These are phyloP conservation scores for Lepidocolaptes lacrymiger DNA, from an alignment of 2,797 vertebrate species.

Conservation along the genomic window DNA sequence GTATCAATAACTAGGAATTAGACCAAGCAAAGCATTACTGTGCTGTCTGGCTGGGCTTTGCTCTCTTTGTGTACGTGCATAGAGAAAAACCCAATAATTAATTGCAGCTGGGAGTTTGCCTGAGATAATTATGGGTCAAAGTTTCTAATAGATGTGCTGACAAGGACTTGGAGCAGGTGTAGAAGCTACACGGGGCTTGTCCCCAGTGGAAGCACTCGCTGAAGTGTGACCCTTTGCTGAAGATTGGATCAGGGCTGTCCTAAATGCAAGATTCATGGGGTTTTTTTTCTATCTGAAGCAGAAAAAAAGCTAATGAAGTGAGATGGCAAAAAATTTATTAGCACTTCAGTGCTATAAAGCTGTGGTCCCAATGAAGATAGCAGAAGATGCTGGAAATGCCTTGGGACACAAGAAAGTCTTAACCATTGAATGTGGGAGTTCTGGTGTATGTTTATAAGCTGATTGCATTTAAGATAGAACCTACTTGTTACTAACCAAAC, in stretches of 20 bases:
- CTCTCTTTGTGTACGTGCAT: fast-evolving
- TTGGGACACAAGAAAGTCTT: neutral
- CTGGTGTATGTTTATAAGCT: fast-evolving
- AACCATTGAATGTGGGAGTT: neutral
- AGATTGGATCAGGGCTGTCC: neutral
- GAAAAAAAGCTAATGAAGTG: neutral
- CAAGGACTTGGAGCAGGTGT: neutral
- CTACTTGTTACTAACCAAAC: neutral
- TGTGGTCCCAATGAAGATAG: neutral
- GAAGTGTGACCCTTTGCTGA: neutral
- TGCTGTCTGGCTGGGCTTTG: fast-evolving
- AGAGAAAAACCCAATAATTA: neutral
- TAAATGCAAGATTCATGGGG: neutral
- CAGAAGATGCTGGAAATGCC: neutral
- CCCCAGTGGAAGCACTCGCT: neutral
- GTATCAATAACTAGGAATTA: neutral
- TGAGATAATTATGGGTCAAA: neutral
- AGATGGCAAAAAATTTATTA: neutral
- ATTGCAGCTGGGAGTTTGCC: neutral
- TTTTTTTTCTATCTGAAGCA: neutral
- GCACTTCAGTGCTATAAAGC: fast-evolving
- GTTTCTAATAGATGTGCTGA: neutral
- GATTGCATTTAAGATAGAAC: neutral
- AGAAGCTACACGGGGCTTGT: neutral
- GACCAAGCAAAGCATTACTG: neutral